phyloP scores from a whole-genome alignment of 2,113 vertebrate genomes.

The Microcebus tavaratra region DNA sequence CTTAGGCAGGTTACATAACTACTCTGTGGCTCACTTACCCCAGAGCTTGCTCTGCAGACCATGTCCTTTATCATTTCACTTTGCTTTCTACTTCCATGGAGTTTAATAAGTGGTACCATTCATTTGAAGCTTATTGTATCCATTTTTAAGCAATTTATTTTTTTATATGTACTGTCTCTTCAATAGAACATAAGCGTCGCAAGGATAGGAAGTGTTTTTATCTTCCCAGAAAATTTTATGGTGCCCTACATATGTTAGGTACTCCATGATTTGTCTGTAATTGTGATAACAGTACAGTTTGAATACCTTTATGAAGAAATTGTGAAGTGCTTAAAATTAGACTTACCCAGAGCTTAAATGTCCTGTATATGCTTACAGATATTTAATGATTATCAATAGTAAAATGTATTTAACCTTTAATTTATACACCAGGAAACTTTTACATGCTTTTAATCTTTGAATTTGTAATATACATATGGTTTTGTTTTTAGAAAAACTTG shows the following conservation, averaged over 20 bases:
- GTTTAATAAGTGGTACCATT: background rate
- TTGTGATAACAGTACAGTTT: background rate
- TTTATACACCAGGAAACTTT: background rate
- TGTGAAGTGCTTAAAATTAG: background rate
- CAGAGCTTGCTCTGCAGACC: background rate
- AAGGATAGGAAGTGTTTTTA: background rate
- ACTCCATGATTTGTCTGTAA: background rate
- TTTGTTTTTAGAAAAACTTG: background rate
- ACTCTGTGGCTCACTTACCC: background rate
- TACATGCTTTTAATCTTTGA: background rate
- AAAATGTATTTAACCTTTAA: slow-evolving; percentile 23
- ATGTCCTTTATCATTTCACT: background rate
- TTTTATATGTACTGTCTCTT: background rate
- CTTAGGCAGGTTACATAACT: background rate
- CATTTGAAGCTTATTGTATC: background rate
- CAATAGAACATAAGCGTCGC: background rate
- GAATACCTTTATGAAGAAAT: background rate
- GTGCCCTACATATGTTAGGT: background rate
- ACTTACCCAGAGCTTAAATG: background rate
- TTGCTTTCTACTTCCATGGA: background rate
- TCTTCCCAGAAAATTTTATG: background rate
- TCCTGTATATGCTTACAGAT: background rate
- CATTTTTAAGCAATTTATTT: slow-evolving; percentile 40
- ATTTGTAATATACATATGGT: background rate
- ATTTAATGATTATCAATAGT: background rate